Evolutionary conservation across 2,113 vertebrate species (phyloP).

Genomic region (Engraulis encrasicolus): DNA sequence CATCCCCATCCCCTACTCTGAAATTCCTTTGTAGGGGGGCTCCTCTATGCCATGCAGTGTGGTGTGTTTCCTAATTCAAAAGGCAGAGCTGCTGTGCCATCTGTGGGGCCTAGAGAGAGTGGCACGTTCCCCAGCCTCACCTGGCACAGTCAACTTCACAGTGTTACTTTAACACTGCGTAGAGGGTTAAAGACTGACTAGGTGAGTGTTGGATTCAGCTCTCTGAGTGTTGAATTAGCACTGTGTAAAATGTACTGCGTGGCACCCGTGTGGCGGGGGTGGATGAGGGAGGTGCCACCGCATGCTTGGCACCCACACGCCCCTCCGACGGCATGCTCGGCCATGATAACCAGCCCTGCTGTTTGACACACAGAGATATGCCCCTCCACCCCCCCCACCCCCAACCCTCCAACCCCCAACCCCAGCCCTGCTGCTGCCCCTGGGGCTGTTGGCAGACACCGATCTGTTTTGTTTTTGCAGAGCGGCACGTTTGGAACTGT

Average conservation of each 20-base stretch:
- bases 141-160: too few species aligned
- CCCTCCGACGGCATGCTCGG: constrained; percentile 67
- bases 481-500: constrained; percentile 52
- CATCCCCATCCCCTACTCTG: constrained; percentile 1
- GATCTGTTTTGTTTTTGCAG: constrained; percentile 60
- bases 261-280: too few species aligned
- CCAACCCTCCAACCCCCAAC: too few species aligned
- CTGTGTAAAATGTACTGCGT: too few species aligned
- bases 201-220: too few species aligned
- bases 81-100: constrained; percentile 24
- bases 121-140: constrained; percentile 23
- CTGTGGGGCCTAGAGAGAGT: constrained; percentile 18
- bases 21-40: not conserved
- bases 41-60: not conserved
- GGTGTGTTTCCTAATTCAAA: constrained; percentile 38
- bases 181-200: too few species aligned
- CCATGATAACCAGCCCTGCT: constrained; percentile 68
- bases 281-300: constrained; percentile 48
- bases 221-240: too few species aligned
- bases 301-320: constrained; percentile 65
- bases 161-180: too few species aligned
- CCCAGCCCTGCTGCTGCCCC: constrained; percentile 34
- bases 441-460: constrained; percentile 62
- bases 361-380: constrained; percentile 63
- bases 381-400: not conserved